Conservation (phyloP, 2,797 vertebrate genomes). For the Intellagama lesueurii region DNA sequence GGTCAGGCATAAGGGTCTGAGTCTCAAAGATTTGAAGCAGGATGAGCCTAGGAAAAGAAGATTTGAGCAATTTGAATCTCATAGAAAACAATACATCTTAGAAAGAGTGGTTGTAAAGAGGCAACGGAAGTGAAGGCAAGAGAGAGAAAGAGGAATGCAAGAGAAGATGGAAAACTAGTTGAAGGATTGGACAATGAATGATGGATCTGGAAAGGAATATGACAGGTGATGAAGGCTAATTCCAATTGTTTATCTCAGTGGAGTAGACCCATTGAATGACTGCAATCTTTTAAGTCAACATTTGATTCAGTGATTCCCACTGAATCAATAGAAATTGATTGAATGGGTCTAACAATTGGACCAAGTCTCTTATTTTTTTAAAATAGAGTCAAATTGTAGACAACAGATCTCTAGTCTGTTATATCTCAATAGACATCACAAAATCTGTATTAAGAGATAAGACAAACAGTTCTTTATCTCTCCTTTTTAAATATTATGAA, state of each 20-base stretch:
- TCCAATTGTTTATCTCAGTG: too few relatives aligned
- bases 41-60: not conserved
- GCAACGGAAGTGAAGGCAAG: not conserved
- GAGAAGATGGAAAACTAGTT: not conserved
- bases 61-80: not conserved
- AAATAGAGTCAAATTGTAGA: not conserved
- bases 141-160: not conserved
- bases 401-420: not conserved
- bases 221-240: not conserved
- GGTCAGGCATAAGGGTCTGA: not conserved
- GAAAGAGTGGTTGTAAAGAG: not conserved
- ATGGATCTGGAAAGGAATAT: not conserved
- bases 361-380: too few relatives aligned
- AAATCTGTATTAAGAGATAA: not conserved
- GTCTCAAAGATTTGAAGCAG: not conserved
- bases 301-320: too few relatives aligned
- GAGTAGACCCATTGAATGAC: too few relatives aligned
- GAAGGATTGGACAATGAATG: not conserved
- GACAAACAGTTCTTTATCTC: not conserved
- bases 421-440: not conserved
- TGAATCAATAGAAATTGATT: too few relatives aligned
- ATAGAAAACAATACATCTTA: not conserved
- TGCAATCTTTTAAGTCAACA: too few relatives aligned
- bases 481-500: constrained; percentile 19
- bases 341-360: too few relatives aligned